Conservation (phyloP, 2,113 vertebrate genomes). For the Platycercus adscitus region DNA sequence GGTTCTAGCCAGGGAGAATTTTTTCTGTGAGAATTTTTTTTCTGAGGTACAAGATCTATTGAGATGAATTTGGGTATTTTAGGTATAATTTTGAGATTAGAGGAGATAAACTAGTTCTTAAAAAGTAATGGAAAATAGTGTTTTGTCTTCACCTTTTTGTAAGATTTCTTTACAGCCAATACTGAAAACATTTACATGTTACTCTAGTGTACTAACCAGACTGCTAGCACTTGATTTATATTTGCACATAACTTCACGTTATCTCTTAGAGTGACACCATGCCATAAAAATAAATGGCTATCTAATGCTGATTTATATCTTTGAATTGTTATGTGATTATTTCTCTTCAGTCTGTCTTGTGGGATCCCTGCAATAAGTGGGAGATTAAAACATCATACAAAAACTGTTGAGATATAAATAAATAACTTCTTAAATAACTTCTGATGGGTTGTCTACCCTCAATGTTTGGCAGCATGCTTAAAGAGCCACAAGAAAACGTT, state of each 20-base stretch:
- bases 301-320: neutral
- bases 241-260: accelerated
- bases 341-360: neutral
- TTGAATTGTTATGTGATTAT: neutral
- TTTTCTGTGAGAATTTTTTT: neutral
- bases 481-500: neutral
- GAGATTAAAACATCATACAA: neutral
- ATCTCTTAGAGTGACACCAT: neutral
- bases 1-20: neutral
- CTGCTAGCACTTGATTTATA: neutral
- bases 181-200: neutral
- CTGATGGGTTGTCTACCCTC: neutral
- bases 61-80: neutral
- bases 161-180: neutral
- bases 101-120: neutral
- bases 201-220: neutral
- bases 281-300: neutral
- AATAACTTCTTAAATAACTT: neutral
- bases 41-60: neutral
- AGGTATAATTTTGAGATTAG: neutral
- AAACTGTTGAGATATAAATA: neutral
- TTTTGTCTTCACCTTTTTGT: neutral
- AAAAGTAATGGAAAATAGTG: neutral
- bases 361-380: neutral
- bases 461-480: neutral